A percentile compares a stretch with the other conserved stretches of the same genome.
These are phyloP conservation scores for Damaliscus lunatus DNA, from an alignment of 2,113 vertebrate genomes.

Conservation along the genomic window DNA sequence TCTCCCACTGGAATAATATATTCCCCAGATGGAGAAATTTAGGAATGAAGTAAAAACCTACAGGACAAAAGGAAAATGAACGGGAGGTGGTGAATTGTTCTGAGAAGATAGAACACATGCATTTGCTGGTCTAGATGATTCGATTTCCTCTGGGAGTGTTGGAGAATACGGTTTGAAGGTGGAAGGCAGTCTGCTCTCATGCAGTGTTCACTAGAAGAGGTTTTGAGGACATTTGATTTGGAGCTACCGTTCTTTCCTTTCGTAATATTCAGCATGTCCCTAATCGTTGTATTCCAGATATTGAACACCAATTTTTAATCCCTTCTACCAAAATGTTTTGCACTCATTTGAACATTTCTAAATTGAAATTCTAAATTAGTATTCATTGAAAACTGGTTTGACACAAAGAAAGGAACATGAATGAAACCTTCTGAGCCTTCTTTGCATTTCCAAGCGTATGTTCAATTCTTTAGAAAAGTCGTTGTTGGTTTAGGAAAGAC, in stretches of 20 bases:
- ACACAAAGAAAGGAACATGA: constrained; percentile 41
- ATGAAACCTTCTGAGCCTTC: constrained; percentile 48
- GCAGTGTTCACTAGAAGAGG: background rate
- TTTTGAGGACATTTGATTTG: background rate
- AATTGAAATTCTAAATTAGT: constrained; percentile 34
- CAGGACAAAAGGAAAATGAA: background rate
- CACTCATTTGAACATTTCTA: background rate
- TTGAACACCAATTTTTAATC: background rate
- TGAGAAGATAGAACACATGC: background rate
- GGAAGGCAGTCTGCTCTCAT: fast-evolving
- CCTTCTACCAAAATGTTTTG: constrained; percentile 10
- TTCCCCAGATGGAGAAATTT: background rate
- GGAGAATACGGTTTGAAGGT: background rate
- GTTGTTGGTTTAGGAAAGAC: background rate
- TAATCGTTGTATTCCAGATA: constrained; percentile 6
- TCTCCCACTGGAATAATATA: background rate
- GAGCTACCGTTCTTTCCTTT: background rate
- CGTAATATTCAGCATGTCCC: background rate
- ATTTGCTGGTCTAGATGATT: background rate
- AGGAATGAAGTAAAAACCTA: background rate
- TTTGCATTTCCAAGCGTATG: constrained; percentile 38
- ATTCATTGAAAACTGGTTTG: constrained; percentile 54
- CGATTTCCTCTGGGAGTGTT: background rate
- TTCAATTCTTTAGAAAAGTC: constrained; percentile 45
- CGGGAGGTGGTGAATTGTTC: background rate